A percentile compares a stretch with the other conserved stretches of the same genome.
Evolutionary conservation across 2,888 invertebrate genomes (phyloP).

Genomic region (Ctenicera cuprea): DNA sequence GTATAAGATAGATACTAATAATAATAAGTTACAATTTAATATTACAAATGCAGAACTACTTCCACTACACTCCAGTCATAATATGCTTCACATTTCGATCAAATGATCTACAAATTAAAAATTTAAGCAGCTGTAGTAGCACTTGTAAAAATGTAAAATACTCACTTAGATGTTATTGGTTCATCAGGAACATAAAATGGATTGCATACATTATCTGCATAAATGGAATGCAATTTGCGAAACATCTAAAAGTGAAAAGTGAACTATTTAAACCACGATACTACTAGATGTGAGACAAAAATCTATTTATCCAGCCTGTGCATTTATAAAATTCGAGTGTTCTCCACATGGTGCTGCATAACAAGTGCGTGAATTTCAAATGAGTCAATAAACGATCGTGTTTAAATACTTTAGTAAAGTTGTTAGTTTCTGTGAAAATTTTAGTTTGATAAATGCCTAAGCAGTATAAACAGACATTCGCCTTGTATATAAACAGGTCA

Average conservation of each 20-base stretch:
- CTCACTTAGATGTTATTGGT: constrained; percentile 90
- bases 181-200: constrained; percentile 98
- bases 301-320: no score
- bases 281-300: no score
- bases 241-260: constrained; percentile 90
- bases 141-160: constrained; percentile 50
- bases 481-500: no score
- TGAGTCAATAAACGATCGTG: no score
- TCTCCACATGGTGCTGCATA: no score
- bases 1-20: neutral
- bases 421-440: no score
- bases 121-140: neutral
- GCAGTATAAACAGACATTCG: no score
- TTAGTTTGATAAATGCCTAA: no score
- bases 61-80: constrained; percentile 67
- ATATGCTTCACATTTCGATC: constrained; percentile 81
- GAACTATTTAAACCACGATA: no score
- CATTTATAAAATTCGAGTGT: no score
- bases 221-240: constrained; percentile 91
- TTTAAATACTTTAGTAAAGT: no score
- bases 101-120: constrained; percentile 76
- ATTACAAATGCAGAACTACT: no score
- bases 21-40: neutral
- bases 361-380: constrained; percentile 49
- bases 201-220: constrained; percentile 96